These are phyloP conservation scores for Erebia epiphron DNA, from an alignment of 2,888 invertebrate genomes.

Conservation along the genomic window DNA sequence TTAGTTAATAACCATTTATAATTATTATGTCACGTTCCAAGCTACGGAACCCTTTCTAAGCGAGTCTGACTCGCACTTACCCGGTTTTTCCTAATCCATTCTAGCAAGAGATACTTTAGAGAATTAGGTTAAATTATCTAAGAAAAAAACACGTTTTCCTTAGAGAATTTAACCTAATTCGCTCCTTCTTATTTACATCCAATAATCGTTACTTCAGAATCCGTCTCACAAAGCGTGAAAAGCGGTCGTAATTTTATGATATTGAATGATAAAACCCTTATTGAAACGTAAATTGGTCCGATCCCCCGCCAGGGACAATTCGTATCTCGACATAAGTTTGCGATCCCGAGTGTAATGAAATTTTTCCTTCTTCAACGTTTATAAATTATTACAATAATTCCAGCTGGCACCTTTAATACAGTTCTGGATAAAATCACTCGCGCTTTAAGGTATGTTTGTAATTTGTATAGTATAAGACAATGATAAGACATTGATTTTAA, in stretches of 20 bases:
- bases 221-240: conserved; percentile 16
- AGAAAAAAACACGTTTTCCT: too few relatives aligned
- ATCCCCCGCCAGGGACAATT: conserved; percentile 21
- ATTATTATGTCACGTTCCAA: too few relatives aligned
- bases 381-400: conserved; percentile 22
- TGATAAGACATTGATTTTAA: too few relatives aligned
- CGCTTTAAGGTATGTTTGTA: not conserved
- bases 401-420: not conserved
- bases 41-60: too few relatives aligned
- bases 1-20: too few relatives aligned
- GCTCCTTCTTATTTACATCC: not conserved
- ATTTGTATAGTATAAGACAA: not conserved
- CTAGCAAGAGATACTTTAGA: too few relatives aligned
- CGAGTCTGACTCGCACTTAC: too few relatives aligned
- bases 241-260: conserved; percentile 20
- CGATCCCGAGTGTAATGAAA: conserved; percentile 27
- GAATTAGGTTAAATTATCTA: too few relatives aligned
- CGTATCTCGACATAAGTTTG: conserved; percentile 24
- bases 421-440: not conserved
- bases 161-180: too few relatives aligned
- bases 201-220: conserved; percentile 11
- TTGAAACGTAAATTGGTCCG: conserved; percentile 26
- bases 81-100: too few relatives aligned
- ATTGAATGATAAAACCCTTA: conserved; percentile 35
- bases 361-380: conserved; percentile 26